phyloP scores from a whole-genome alignment of 2,888 invertebrate species.

The Oconnorella tubifera region DNA sequence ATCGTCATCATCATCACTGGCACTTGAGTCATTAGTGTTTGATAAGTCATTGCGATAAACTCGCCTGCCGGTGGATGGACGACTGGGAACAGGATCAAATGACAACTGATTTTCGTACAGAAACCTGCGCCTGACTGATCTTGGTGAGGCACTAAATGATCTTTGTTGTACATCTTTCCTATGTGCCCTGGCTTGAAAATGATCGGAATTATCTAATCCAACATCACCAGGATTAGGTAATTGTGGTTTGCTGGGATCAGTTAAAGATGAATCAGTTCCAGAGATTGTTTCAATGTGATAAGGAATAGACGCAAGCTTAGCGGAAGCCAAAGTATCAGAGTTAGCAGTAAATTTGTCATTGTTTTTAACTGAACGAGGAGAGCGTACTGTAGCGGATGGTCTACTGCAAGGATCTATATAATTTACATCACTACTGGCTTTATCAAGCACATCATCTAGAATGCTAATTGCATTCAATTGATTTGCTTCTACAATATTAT shows the following conservation, averaged over 20 bases:
- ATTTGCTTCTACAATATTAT: too few relatives aligned
- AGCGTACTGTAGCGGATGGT: neutral
- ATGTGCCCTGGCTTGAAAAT: too few relatives aligned
- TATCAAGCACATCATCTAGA: too few relatives aligned
- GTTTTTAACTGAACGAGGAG: neutral
- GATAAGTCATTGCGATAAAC: too few relatives aligned
- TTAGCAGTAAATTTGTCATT: neutral
- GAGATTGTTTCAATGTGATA: neutral
- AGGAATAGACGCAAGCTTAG: too few relatives aligned
- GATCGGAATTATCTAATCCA: too few relatives aligned
- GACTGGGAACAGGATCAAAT: neutral
- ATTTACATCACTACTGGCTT: neutral
- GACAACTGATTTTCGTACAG: constrained; percentile 23
- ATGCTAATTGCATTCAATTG: too few relatives aligned
- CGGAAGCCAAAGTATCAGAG: neutral
- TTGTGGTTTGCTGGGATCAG: neutral
- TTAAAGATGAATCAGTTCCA: neutral
- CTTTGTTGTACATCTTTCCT: constrained; percentile 14
- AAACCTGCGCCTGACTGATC: constrained; percentile 23
- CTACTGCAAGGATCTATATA: too few relatives aligned
- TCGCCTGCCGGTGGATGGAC: neutral
- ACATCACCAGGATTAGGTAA: too few relatives aligned
- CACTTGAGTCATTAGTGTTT: too few relatives aligned
- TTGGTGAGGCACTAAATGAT: constrained; percentile 23
- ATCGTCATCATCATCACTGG: too few relatives aligned